A percentile compares a stretch with the other conserved stretches of the same genome.
phyloP scores from a whole-genome alignment of 2,113 vertebrate species.

The Neomonachus schauinslandi region DNA sequence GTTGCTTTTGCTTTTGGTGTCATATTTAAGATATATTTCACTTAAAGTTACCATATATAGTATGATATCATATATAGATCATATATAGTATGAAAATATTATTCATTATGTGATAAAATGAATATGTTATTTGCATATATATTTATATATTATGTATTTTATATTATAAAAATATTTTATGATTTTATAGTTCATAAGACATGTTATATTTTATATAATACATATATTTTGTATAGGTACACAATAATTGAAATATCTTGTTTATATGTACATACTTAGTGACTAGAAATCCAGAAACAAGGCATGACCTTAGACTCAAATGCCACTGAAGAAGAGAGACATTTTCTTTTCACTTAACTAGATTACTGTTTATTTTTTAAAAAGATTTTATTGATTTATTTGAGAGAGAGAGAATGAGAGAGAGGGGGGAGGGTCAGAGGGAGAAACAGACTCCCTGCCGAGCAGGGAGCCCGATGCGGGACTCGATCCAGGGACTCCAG shows the following conservation, averaged over 20 bases:
- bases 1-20: not conserved
- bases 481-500: too few relatives aligned
- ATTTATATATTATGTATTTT: not conserved
- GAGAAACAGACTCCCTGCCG: too few relatives aligned
- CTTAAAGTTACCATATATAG: not conserved
- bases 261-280: not conserved
- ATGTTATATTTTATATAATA: not conserved
- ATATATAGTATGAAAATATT: not conserved
- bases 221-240: not conserved
- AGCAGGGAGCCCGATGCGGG: too few relatives aligned
- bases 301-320: not conserved
- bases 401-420: too few relatives aligned
- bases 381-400: too few relatives aligned
- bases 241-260: constrained; percentile 16
- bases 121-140: not conserved
- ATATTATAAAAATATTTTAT: not conserved
- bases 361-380: not conserved
- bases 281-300: not conserved
- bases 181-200: not conserved
- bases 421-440: too few relatives aligned
- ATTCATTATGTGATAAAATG: not conserved
- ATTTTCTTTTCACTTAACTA: not conserved
- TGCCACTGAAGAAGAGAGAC: not conserved
- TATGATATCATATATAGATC: too few relatives aligned
- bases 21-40: not conserved